Evolutionary conservation across 2,797 vertebrate genomes (phyloP), one percentile per base, ranked within the genome.

Genomic region (Nyctalus aviator): DNA sequence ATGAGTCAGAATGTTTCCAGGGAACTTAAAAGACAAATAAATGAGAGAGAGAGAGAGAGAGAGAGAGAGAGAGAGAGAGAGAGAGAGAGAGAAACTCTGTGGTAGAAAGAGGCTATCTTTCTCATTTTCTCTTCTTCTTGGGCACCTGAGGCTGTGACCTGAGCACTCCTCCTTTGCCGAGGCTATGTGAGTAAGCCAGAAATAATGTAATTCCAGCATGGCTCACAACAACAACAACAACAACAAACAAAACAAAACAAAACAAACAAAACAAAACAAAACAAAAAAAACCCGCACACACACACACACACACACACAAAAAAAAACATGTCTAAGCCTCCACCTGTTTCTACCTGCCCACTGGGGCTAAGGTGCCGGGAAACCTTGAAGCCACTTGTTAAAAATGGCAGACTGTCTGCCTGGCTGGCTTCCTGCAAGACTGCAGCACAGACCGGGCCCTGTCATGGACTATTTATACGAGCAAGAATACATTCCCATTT

Each of bases 141-240:
- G 0, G 9, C 6, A 27, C 57, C 30, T 2, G 15, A 3, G 6
- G 1, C 0, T 50, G 17, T 37, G 12, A 68, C 41, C 8, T 12
- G 5, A 77, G 55, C 17, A 46, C 3, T 32, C 1, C 14, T 72
- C 41, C 20, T 76, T 30, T 88, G 37, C 72, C 37, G 8, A 89
- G 37, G 17, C 41, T 15, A 15, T 9, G 3, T 71, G 27, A 48
- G n/a, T 55, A 35, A 85, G n/a, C 5, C 30, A 57, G 62, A 73
- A 69, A 44, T 32, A 32, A 46, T 6, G 8, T 13, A 32, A 77
- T 71, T 66, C 12, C 25, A 71, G 2, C 14, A 62, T 18, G n/a
- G 20, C 8, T 2, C 71, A 71, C 30, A 50, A 41, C 37, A 41
- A 41, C 37, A 41, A 41, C 37, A 41, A 41, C 37, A 41, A 41